phyloP scores from a whole-genome alignment of 2,113 vertebrate genomes.

The Grantiella picta region DNA sequence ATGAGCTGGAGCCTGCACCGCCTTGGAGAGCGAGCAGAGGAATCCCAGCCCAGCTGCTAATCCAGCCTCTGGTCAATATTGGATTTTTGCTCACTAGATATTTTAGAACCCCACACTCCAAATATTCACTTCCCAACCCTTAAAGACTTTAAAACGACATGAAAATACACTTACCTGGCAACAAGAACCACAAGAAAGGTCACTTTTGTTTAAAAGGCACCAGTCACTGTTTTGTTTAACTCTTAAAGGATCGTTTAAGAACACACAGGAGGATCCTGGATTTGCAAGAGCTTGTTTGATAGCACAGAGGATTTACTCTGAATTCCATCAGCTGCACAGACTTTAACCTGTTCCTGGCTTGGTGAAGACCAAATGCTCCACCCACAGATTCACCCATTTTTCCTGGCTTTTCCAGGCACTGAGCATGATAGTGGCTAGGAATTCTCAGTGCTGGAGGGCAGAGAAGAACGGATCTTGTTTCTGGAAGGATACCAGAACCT shows the following conservation, averaged over 20 bases:
- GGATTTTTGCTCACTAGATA: neutral
- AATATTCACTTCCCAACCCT: neutral
- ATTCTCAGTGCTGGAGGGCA: neutral
- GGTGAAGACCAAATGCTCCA: neutral
- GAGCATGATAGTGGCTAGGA: neutral
- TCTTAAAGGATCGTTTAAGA: neutral
- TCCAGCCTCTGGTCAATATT: neutral
- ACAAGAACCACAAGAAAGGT: neutral
- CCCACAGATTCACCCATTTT: rapidly evolving
- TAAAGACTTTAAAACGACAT: neutral
- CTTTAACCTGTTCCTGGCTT: neutral
- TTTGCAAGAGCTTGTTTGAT: neutral
- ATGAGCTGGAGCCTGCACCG: neutral
- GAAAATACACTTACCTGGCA: neutral
- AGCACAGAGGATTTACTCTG: neutral
- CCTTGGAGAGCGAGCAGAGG: neutral
- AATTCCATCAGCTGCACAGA: neutral
- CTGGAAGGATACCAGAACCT: neutral
- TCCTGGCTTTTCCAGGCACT: neutral
- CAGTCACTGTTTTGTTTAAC: slow-evolving; percentile 8
- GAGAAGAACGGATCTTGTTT: neutral
- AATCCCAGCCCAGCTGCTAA: neutral
- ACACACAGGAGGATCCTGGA: neutral
- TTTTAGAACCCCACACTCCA: neutral
- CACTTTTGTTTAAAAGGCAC: neutral